Evolutionary conservation across 2,797 vertebrate genomes (phyloP), one percentile per base, ranked within the genome.

Genomic region (Carcharodon carcharias): DNA sequence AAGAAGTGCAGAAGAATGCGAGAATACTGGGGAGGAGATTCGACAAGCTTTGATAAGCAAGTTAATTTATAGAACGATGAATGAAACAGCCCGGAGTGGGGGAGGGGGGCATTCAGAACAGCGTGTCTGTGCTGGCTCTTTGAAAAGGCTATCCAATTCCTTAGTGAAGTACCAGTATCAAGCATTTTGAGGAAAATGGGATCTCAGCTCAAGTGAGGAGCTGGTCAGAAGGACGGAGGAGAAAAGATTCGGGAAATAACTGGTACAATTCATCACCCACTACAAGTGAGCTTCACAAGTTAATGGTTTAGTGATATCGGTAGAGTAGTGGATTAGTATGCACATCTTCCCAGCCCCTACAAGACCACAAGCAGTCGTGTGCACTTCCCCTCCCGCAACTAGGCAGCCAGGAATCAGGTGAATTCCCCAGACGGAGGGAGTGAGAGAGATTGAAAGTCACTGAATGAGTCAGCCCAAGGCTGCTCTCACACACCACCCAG

Each of bases 401-500:
- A 93, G 91, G 63, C n/a, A 93, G 91, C 61, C 61, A 67, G 91
- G 63, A 65, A 93, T 67, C 61, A 67, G 91, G 91, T 67, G 91
- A 93, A 67, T 93, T 67, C n/a, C 91, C n/a, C 63, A 67, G 91
- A 93, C 7, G 61, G 61, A 93, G 63, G 91, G 63, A 93, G 91
- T 67, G 35, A 93, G 91, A 93, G 61, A 93, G 63, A 93, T 18
- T 93, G 91, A 93, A 93, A 93, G 91, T 93, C 63, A 93, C 63
- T 93, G 91, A 67, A 45, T 93, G 91, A 93, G 63, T 93, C 91
- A 93, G 91, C 91, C 9, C 91, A 67, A 45, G 91, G 63, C 91
- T 93, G 91, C 91, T 93, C 63, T 93, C 91, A 93, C 91, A 93
- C 91, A 93, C 91, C 91, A 67, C 63, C 63, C 91, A 26, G 91